phyloP scores from a whole-genome alignment of 2,888 invertebrate species.

The Diaphora mendica region DNA sequence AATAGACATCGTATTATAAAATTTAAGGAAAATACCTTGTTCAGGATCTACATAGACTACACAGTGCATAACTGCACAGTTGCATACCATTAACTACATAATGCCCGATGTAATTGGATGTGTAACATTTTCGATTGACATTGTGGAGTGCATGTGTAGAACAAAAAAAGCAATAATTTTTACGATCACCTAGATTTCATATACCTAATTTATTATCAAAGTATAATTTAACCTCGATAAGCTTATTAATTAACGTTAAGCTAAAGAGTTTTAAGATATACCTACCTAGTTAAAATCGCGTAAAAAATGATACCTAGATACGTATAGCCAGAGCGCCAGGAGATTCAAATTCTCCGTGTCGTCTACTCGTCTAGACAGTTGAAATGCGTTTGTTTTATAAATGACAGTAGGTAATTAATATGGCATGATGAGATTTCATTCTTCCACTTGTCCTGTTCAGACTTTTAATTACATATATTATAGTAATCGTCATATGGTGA shows the following conservation, averaged over 20 bases:
- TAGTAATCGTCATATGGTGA: too few relatives aligned
- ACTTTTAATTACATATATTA: neutral
- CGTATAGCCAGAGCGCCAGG: neutral
- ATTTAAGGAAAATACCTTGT: too few relatives aligned
- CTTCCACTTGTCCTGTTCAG: neutral
- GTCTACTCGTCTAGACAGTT: conserved; percentile 4
- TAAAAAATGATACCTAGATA: neutral
- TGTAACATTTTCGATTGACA: too few relatives aligned
- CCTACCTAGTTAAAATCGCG: neutral
- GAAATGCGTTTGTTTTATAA: conserved; percentile 15
- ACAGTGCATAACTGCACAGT: too few relatives aligned
- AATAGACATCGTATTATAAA: neutral
- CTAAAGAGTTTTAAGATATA: neutral
- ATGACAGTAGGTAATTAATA: conserved; percentile 5
- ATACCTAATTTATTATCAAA: neutral
- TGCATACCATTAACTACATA: too few relatives aligned
- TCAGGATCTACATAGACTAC: too few relatives aligned
- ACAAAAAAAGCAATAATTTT: neutral
- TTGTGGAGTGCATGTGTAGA: too few relatives aligned
- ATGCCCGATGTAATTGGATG: too few relatives aligned
- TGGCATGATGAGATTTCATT: conserved; percentile 6
- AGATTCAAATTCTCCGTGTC: neutral
- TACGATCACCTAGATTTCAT: neutral
- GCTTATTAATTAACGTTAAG: too few relatives aligned
- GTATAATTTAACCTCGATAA: neutral